Evolutionary conservation across 2,888 invertebrate genomes (phyloP).

Genomic region (Listrodromus nycthemerus): DNA sequence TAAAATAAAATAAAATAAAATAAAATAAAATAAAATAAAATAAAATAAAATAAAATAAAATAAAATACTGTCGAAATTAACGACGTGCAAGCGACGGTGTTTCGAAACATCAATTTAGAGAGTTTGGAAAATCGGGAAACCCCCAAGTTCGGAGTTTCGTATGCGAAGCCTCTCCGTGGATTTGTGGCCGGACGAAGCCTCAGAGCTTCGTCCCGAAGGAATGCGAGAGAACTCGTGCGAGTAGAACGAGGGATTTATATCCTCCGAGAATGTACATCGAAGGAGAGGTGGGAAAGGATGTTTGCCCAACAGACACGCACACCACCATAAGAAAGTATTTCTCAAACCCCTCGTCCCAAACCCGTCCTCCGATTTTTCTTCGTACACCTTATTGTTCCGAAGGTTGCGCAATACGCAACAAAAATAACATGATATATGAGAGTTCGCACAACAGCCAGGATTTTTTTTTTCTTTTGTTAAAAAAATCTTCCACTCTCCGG

Average conservation of each 20-base stretch:
- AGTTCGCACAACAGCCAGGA: neutral
- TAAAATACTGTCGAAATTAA: neutral
- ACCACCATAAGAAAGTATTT: conserved; percentile 5
- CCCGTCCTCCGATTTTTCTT: neutral
- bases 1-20: too few species aligned
- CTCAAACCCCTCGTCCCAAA: neutral
- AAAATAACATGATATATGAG: neutral
- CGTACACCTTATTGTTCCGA: neutral
- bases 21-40: neutral
- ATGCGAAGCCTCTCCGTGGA: neutral
- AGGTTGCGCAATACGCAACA: conserved; percentile 3
- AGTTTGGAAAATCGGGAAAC: conserved; percentile 43
- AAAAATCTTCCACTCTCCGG: neutral
- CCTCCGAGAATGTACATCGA: neutral
- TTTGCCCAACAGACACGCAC: conserved; percentile 4
- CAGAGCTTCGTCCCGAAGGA: conserved; percentile 24
- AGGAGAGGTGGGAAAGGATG: neutral
- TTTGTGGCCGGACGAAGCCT: neutral
- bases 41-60: neutral
- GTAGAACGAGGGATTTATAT: conserved; percentile 6
- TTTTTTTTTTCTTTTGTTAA: neutral
- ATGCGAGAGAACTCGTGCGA: conserved; percentile 23
- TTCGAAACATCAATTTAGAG: conserved; percentile 39
- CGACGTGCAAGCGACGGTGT: neutral
- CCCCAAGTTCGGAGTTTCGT: neutral